These are phyloP conservation scores for Dasypus novemcinctus DNA, from an alignment of 2,113 vertebrate genomes.

Conservation along the genomic window DNA sequence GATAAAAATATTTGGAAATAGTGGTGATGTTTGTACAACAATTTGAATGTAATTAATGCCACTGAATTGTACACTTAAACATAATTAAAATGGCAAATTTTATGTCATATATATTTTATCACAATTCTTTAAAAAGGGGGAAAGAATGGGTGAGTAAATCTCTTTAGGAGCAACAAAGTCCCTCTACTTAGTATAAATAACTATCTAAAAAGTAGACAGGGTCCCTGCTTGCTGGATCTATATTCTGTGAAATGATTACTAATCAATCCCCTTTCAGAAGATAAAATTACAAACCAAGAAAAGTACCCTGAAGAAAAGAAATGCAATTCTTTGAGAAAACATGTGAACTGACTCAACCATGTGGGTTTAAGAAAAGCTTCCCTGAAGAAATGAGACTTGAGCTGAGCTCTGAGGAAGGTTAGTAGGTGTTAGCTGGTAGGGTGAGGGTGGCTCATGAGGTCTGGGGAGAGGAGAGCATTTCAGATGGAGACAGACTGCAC, in stretches of 20 bases:
- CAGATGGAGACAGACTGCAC: neutral
- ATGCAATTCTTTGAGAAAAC: conserved; percentile 23
- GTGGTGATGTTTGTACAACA: too few relatives aligned
- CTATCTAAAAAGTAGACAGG: neutral
- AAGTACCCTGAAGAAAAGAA: neutral
- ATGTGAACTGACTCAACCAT: neutral
- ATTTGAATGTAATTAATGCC: too few relatives aligned
- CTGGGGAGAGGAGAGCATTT: neutral
- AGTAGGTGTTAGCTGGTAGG: neutral
- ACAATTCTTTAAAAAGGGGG: too few relatives aligned
- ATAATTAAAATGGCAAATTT: too few relatives aligned
- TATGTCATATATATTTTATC: too few relatives aligned
- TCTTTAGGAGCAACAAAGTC: too few relatives aligned
- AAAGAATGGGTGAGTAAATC: too few relatives aligned
- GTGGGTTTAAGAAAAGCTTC: neutral
- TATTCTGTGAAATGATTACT: neutral
- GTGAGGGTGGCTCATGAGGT: neutral
- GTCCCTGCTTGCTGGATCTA: neutral
- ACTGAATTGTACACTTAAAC: too few relatives aligned
- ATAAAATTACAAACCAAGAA: neutral
- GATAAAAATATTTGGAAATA: too few relatives aligned
- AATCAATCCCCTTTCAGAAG: neutral
- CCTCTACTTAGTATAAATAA: too few relatives aligned
- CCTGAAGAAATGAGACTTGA: neutral
- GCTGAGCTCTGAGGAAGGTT: neutral